phyloP scores from a whole-genome alignment of 2,888 invertebrate species.

The Melanophora roralis region DNA sequence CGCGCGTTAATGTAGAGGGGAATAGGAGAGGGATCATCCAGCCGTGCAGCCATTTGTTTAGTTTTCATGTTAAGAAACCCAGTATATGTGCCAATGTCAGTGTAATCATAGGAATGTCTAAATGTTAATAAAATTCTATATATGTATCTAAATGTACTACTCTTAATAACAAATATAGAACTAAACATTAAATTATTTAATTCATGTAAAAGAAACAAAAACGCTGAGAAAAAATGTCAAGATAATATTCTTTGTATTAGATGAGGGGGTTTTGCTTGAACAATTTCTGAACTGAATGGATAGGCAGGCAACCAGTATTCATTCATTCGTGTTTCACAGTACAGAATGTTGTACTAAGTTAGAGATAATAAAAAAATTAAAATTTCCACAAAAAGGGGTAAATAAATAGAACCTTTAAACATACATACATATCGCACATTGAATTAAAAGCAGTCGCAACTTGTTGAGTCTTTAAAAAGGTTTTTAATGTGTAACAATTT shows the following conservation, averaged over 20 bases:
- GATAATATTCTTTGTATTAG: constrained; percentile 11
- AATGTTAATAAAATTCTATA: constrained; percentile 37
- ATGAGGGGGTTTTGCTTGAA: constrained; percentile 28
- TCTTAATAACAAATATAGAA: constrained; percentile 10
- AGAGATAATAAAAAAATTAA: not conserved
- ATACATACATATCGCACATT: not conserved
- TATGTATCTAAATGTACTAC: constrained; percentile 42
- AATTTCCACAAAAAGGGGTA: constrained; percentile 19
- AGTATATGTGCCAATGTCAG: constrained; percentile 56
- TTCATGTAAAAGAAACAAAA: constrained; percentile 9
- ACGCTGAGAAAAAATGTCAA: not conserved
- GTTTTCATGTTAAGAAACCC: constrained; percentile 33
- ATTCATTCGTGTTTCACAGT: constrained; percentile 21
- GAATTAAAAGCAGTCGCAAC: too few relatives aligned
- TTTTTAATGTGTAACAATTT: too few relatives aligned
- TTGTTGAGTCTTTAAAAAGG: too few relatives aligned
- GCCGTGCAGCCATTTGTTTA: constrained; percentile 20
- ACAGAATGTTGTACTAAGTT: not conserved
- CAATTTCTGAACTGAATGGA: constrained; percentile 12
- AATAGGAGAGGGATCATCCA: not conserved
- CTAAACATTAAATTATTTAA: constrained; percentile 36
- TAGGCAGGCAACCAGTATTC: not conserved
- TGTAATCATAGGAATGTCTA: constrained; percentile 36
- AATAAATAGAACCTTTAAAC: not conserved
- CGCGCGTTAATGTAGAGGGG: not conserved